Conservation (phyloP, 1,140 invertebrate genomes). For the Dreissena rostriformis region DNA sequence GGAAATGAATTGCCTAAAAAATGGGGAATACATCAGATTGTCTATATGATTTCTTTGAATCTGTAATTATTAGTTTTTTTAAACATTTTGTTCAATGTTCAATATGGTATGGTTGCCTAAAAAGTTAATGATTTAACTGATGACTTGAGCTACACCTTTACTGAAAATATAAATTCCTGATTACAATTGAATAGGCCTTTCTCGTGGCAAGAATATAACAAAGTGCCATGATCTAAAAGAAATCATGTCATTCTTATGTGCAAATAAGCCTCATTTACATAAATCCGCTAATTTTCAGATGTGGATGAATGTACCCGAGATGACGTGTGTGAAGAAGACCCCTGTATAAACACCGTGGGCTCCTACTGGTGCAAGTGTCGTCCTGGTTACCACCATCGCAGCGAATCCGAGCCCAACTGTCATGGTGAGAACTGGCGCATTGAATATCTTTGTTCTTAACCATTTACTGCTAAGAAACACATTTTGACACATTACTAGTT, state of each 20-base stretch:
- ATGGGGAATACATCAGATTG: too few species aligned
- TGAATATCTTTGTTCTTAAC: neutral
- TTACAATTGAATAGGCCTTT: neutral
- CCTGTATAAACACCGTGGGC: slow-evolving; percentile 41
- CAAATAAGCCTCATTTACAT: neutral
- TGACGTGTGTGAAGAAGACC: slow-evolving; percentile 24
- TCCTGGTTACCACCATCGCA: slow-evolving; percentile 35
- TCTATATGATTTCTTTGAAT: too few species aligned
- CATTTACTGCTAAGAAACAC: neutral
- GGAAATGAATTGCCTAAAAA: too few species aligned
- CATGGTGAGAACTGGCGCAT: slow-evolving; percentile 35
- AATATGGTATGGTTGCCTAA: too few species aligned
- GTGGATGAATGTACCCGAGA: slow-evolving; percentile 33
- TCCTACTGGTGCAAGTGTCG: slow-evolving; percentile 47
- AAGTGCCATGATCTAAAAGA: neutral
- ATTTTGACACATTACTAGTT: neutral
- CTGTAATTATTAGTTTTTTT: too few species aligned
- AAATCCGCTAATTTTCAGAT: slow-evolving; percentile 6
- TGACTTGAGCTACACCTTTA: too few species aligned
- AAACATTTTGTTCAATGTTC: too few species aligned
- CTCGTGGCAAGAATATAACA: neutral
- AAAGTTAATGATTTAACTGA: too few species aligned
- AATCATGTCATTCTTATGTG: neutral
- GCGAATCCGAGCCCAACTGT: slow-evolving; percentile 27
- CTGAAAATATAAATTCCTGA: too few species aligned